Base-by-base conservation (phyloP, 2,888 invertebrate species). In the Drosophila pullipes region DNA sequence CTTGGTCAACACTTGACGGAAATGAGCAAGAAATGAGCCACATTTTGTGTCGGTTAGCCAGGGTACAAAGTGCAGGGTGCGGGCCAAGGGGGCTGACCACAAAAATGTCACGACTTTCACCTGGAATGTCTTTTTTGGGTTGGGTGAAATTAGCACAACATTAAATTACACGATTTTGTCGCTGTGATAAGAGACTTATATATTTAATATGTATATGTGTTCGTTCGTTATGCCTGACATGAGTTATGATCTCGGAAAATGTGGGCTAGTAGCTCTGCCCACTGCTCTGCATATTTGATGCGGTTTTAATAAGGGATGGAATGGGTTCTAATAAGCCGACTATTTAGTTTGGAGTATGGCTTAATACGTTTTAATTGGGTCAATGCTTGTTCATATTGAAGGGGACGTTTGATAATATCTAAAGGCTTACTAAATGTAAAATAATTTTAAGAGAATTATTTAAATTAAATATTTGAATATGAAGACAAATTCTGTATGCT, bases 121-220 rank as follows among this genome's bases (percentile, higher is more conserved):
- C 90, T 85, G 85, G 63, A 59, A 58, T 69, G 60, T 25, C 35
- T 58, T 59, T 67, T 49, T 58, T 58, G 69, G 69, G 60, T 66
- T 61, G 69, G 80, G 44, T 69, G 89, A 89, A 90, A 90, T 90
- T 90, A 88, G 86, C 88, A 88, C 90, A 89, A 90, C 89, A 88
- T 88, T 90, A 88, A 90, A 89, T 90, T 74, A 89, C 89, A 89
- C 77, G 88, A 88, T 88, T 88, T 82, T 62, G 75, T 59, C 75
- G 74, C 85, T 58, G 67, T 80, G 87, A 87, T 87, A 87, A 85
- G 65, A 73, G 47, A n/a, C 69, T 31, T 64, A 61, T 64, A 61
- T 58, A 71, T 61, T 67, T 66, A 69, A 68, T 62, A 49, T 61
- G 10, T 53, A 33, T 22, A 11, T 33, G 41, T 55, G 22, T 54